Evolutionary conservation across 1,140 invertebrate species (phyloP), one percentile per base, ranked within the genome.

Genomic region (Caerostris extrusa): DNA sequence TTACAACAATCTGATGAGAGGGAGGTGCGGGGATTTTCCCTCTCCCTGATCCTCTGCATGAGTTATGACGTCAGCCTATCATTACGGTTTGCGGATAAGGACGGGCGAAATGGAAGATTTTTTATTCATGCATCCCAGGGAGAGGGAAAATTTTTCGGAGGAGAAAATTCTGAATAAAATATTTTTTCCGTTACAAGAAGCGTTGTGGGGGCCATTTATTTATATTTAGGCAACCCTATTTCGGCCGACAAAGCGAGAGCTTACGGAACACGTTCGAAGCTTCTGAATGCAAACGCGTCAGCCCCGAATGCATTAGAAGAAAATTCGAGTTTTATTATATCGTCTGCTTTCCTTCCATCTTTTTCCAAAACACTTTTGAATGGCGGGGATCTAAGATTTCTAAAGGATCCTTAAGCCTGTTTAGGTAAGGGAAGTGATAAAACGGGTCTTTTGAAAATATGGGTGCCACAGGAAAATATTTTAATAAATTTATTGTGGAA

Each of bases 71-170:
- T 82, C 19, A 61, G 56, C 67, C 69, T 55, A 61, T 82, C 69
- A 60, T 91, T 91, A 91, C 71, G 77, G 57, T n/a, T n/a, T 82
- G 57, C 58, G 60, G 60, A 64, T 88, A 88, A 60, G 71, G 10
- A 57, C 19, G 77, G 34, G 34, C 69, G 90, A 53, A 53, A 91
- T 91, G 90, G 67, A 82, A 82, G 77, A 91, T 91, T 91, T 91
- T 91, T 91, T 91, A 91, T 91, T 91, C 90, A 91, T 91, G 90
- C 58, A 53, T 88, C 60, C 86, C n/a, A 3, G 58, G 17, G 86
- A 64, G 57, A 56, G 14, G 82, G 82, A 7, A 85, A 85, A 85
- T 53, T 14, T 64, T 64, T 58, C 17, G 50, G 82, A 3, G 58
- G 58, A 14, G 60, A 64, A 88, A 88, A 64, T 88, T 88, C 86